These are phyloP conservation scores for Chrysemys picta DNA, from an alignment of 2,113 vertebrate genomes.

Conservation along the genomic window DNA sequence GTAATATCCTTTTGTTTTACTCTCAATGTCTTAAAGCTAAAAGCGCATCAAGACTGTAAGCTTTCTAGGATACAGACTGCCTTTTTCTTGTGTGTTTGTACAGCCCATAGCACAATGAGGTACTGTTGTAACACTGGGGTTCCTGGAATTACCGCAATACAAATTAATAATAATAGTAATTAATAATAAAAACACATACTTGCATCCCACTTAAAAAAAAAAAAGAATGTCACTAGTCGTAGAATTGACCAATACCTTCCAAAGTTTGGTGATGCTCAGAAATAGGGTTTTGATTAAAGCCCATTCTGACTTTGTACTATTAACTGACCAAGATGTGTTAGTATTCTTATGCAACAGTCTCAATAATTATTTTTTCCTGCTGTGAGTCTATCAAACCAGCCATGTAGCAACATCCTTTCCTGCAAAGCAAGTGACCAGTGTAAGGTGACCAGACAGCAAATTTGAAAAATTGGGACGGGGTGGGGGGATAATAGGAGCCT, in stretches of 20 bases:
- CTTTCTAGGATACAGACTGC: neutral
- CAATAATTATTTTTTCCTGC: neutral
- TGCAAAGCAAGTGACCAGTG: neutral
- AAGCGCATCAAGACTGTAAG: neutral
- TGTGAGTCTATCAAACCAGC: neutral
- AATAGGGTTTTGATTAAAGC: neutral
- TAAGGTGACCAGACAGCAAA: too few species aligned
- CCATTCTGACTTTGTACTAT: neutral
- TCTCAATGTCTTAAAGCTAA: neutral
- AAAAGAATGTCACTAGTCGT: neutral
- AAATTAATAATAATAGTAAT: neutral
- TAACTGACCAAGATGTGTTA: neutral
- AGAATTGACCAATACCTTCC: neutral
- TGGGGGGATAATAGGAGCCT: too few species aligned
- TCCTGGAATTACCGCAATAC: neutral
- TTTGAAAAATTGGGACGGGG: too few species aligned
- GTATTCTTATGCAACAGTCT: neutral
- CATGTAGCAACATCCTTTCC: neutral
- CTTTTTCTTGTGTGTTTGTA: neutral
- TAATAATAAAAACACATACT: neutral
- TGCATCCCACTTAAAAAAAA: neutral
- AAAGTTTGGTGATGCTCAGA: neutral
- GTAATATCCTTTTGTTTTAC: neutral
- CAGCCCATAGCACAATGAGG: neutral
- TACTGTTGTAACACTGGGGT: neutral